Evolutionary conservation across 23 tunicate species (phyloP).

Genomic region (Halocynthia aurantium): DNA sequence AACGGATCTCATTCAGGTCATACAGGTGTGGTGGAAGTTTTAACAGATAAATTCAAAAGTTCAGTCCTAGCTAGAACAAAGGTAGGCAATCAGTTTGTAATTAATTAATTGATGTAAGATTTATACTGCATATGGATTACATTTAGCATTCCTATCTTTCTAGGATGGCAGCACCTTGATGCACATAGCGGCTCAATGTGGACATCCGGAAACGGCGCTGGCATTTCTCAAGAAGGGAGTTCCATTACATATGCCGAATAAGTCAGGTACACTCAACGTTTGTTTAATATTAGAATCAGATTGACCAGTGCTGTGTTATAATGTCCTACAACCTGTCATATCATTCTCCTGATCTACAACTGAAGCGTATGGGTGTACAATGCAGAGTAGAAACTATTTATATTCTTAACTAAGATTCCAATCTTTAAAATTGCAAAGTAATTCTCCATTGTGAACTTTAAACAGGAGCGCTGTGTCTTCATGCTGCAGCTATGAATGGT

Average conservation of each 20-base stretch:
- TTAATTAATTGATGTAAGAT: too few relatives aligned
- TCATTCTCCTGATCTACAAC: not conserved
- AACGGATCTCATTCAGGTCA: conserved; percentile 65
- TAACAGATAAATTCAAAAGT: conserved; percentile 64
- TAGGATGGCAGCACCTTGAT: conserved; percentile 96
- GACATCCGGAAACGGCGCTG: conserved; percentile 79
- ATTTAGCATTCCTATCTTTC: not conserved
- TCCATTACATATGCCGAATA: conserved; percentile 88
- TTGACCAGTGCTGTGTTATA: not conserved
- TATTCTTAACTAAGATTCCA: not conserved
- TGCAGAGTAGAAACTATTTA: not conserved
- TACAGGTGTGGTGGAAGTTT: conserved; percentile 61
- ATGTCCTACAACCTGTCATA: not conserved
- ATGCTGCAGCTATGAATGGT: conserved; percentile 86
- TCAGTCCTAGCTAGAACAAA: conserved; percentile 59
- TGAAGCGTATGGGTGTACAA: not conserved
- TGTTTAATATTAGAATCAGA: not conserved
- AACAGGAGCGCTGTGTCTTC: conserved; percentile 79
- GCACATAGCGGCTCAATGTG: conserved; percentile 90
- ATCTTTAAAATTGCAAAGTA: not conserved
- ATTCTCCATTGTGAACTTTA: not conserved
- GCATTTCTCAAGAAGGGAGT: conserved; percentile 76
- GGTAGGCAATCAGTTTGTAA: conserved; percentile 18
- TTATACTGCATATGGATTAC: too few relatives aligned
- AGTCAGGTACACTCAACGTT: conserved; percentile 42